Evolutionary conservation across 2,888 invertebrate genomes (phyloP).

Genomic region (Scaptodrosophila latifasciaeformis): DNA sequence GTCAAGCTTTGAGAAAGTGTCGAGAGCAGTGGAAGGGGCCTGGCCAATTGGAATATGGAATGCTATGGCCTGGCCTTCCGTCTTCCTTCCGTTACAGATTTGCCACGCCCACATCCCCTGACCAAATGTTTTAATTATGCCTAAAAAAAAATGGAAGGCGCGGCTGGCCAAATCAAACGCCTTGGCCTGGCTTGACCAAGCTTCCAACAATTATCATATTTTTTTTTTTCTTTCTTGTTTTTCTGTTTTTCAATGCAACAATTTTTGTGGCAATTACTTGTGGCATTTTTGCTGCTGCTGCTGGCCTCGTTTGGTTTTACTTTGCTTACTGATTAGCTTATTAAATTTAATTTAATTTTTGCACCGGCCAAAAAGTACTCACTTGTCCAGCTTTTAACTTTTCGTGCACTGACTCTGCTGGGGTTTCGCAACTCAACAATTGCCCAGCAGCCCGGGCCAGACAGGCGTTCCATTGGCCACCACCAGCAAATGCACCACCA

Average conservation of each 20-base stretch:
- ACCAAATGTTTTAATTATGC: not conserved
- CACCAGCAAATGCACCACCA: slow-evolving; percentile 21
- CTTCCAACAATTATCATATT: slow-evolving; percentile 52
- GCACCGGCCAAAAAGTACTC: slow-evolving; percentile 14
- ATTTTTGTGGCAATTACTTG: slow-evolving; percentile 46
- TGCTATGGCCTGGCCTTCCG: not conserved
- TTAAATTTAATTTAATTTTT: slow-evolving; percentile 41
- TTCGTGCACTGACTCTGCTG: too few relatives aligned
- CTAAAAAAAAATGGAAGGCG: too few relatives aligned
- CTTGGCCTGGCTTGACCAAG: too few relatives aligned
- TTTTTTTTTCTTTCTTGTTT: slow-evolving; percentile 12
- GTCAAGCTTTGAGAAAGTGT: too few relatives aligned
- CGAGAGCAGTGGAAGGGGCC: too few relatives aligned
- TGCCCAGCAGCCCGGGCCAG: too few relatives aligned
- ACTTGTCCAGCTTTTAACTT: too few relatives aligned
- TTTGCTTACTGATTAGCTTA: slow-evolving; percentile 32
- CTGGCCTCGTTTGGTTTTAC: slow-evolving; percentile 8
- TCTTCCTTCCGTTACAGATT: not conserved
- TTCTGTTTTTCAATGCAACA: slow-evolving; percentile 26
- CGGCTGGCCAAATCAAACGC: too few relatives aligned
- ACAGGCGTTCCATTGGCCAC: too few relatives aligned
- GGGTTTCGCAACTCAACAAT: too few relatives aligned
- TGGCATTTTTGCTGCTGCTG: slow-evolving; percentile 31
- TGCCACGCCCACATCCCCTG: not conserved
- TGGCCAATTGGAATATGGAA: too few relatives aligned